Percentiles rank a stretch among this genome's conserved stretches.
These are phyloP conservation scores for Chitala chitala DNA, from an alignment of 2,113 vertebrate genomes.

Conservation along the genomic window DNA sequence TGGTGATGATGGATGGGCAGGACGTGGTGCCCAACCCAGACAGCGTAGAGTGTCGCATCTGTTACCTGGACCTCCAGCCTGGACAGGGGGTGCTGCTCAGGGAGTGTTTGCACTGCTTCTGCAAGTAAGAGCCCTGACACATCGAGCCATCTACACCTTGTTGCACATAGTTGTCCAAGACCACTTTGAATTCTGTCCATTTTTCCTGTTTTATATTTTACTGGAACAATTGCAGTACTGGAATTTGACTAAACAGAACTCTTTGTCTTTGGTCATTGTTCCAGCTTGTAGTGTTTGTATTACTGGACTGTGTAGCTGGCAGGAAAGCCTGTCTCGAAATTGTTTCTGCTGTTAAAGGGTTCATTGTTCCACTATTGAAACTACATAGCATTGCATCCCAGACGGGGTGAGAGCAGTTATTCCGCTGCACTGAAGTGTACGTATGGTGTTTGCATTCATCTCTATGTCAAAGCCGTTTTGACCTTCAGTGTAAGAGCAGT, in stretches of 20 bases:
- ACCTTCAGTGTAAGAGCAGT: too few species aligned
- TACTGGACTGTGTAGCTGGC: too few species aligned
- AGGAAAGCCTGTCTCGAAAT: too few species aligned
- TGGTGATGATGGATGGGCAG: conserved; percentile 68
- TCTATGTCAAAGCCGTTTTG: too few species aligned
- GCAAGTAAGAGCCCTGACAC: conserved; percentile 50
- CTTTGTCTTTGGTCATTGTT: background rate
- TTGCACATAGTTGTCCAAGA: background rate
- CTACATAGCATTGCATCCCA: too few species aligned
- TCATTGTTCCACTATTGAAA: too few species aligned
- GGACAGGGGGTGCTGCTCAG: conserved; percentile 71
- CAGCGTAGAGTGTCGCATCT: conserved; percentile 72
- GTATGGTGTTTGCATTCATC: too few species aligned
- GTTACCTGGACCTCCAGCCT: conserved; percentile 60
- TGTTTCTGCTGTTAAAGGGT: too few species aligned
- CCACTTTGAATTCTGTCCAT: background rate
- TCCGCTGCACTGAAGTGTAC: too few species aligned
- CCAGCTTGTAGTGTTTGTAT: background rate
- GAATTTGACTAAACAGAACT: background rate
- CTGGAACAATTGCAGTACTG: background rate
- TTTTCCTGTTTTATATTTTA: background rate
- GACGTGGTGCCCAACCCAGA: conserved; percentile 72
- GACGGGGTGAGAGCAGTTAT: too few species aligned
- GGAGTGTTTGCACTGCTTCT: conserved; percentile 80
- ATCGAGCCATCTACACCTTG: too few species aligned